Percentiles rank a stretch among this genome's conserved stretches.
Evolutionary conservation across 2,888 invertebrate genomes (phyloP).

Genomic region (Chloroclystis v-ata): DNA sequence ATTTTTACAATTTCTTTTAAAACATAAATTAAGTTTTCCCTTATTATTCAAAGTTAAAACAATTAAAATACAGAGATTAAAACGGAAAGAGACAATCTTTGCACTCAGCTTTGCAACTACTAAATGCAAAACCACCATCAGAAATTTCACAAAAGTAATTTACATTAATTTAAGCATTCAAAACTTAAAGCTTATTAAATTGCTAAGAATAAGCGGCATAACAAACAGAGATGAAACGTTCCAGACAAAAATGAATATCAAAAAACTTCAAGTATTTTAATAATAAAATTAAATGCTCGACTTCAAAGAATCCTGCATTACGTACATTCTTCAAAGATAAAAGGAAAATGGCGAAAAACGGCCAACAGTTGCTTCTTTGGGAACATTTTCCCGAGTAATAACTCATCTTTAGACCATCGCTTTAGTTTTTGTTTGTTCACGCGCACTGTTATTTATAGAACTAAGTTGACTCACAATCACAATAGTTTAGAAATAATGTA

Average conservation of each 20-base stretch:
- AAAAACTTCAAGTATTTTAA: slow-evolving; percentile 22
- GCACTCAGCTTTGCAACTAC: too few species aligned
- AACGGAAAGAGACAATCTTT: too few species aligned
- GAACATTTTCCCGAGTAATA: slow-evolving; percentile 27
- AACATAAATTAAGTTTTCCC: too few species aligned
- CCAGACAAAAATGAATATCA: slow-evolving; percentile 10
- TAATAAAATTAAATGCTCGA: slow-evolving; percentile 17
- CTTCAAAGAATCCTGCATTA: slow-evolving; percentile 15
- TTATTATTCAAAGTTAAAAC: too few species aligned
- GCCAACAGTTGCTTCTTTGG: slow-evolving; percentile 26
- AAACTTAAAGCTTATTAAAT: slow-evolving; percentile 13
- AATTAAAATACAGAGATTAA: too few species aligned
- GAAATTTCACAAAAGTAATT: slow-evolving; percentile 3
- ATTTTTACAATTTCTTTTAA: too few species aligned
- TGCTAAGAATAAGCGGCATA: slow-evolving; percentile 7
- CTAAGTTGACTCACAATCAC: slow-evolving; percentile 24
- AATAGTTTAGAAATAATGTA: too few species aligned
- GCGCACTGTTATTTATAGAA: slow-evolving; percentile 43
- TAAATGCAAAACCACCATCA: not conserved
- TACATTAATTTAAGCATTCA: slow-evolving; percentile 4
- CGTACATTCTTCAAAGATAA: slow-evolving; percentile 14
- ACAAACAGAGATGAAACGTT: slow-evolving; percentile 16
- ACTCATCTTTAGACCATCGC: slow-evolving; percentile 36
- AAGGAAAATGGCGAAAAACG: slow-evolving; percentile 13
- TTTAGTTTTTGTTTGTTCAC: slow-evolving; percentile 34